These are phyloP conservation scores for Prinia subflava DNA, from an alignment of 2,113 vertebrate genomes.

Conservation along the genomic window DNA sequence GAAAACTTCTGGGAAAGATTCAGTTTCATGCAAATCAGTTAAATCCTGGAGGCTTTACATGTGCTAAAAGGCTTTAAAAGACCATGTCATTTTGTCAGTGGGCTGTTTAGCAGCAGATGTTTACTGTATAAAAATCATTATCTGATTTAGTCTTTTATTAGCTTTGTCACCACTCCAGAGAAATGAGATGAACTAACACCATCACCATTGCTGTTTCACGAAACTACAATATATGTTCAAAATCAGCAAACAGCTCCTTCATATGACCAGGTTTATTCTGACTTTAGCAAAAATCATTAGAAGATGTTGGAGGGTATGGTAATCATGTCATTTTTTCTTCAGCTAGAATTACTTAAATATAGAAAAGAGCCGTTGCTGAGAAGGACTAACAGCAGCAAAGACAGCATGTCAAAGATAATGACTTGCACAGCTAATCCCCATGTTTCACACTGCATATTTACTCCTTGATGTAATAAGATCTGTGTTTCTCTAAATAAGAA, in stretches of 20 bases:
- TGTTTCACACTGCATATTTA: constrained; percentile 23
- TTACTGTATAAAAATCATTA: neutral
- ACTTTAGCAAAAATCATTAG: neutral
- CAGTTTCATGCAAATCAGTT: neutral
- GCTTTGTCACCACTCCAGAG: neutral
- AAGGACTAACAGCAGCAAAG: neutral
- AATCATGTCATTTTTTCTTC: neutral
- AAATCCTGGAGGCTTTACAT: neutral
- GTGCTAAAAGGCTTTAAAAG: constrained; percentile 21
- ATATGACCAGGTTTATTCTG: neutral
- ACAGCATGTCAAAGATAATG: constrained; percentile 6
- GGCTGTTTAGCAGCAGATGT: neutral
- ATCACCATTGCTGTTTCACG: neutral
- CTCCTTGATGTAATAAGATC: neutral
- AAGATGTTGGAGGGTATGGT: neutral
- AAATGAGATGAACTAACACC: neutral
- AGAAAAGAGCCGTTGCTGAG: neutral
- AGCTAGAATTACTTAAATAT: neutral
- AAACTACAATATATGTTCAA: neutral
- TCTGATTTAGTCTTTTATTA: constrained; percentile 19
- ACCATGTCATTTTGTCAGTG: neutral
- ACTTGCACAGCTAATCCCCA: neutral
- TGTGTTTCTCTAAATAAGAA: constrained; percentile 1
- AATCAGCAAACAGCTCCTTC: neutral
- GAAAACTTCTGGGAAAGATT: constrained; percentile 12